A percentile compares a stretch with the other conserved stretches of the same genome.
Conservation (phyloP, 2,888 invertebrate genomes). For the Amaurobius ferox region DNA sequence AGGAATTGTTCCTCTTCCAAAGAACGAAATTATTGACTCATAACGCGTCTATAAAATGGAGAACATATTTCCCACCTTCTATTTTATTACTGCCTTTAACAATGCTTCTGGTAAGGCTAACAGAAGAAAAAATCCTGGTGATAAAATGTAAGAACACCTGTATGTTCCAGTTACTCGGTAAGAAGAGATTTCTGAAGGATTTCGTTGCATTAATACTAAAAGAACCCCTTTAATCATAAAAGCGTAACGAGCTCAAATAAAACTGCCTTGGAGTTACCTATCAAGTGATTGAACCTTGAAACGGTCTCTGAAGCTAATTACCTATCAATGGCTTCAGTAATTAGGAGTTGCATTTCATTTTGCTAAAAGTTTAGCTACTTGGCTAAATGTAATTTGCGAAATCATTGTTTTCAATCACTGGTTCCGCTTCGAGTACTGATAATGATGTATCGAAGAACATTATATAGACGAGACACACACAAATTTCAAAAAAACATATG, state of each 20-base stretch:
- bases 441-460: too few relatives aligned
- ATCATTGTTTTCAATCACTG: slow-evolving; percentile 25
- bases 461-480: too few relatives aligned
- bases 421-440: too few relatives aligned
- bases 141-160: slow-evolving; percentile 48
- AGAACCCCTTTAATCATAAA: slow-evolving; percentile 34
- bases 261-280: slow-evolving; percentile 31
- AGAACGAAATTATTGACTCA: slow-evolving; percentile 29
- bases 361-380: slow-evolving; percentile 28
- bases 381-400: slow-evolving; percentile 5
- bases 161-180: slow-evolving; percentile 36
- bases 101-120: slow-evolving; percentile 21
- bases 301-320: slow-evolving; percentile 24
- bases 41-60: slow-evolving; percentile 53
- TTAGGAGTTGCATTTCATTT: slow-evolving; percentile 43
- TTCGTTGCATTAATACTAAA: slow-evolving; percentile 21
- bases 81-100: slow-evolving; percentile 38
- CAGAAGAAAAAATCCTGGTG: neutral
- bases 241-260: slow-evolving; percentile 25
- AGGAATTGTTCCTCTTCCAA: slow-evolving; percentile 31
- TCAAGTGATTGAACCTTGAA: slow-evolving; percentile 24
- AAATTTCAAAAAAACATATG: too few relatives aligned
- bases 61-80: slow-evolving; percentile 24
- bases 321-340: slow-evolving; percentile 41
- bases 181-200: slow-evolving; percentile 12